phyloP scores from a whole-genome alignment of 37 sponge, comb jelly and placozoan genomes.

The Diacarnus erythraeanus region DNA sequence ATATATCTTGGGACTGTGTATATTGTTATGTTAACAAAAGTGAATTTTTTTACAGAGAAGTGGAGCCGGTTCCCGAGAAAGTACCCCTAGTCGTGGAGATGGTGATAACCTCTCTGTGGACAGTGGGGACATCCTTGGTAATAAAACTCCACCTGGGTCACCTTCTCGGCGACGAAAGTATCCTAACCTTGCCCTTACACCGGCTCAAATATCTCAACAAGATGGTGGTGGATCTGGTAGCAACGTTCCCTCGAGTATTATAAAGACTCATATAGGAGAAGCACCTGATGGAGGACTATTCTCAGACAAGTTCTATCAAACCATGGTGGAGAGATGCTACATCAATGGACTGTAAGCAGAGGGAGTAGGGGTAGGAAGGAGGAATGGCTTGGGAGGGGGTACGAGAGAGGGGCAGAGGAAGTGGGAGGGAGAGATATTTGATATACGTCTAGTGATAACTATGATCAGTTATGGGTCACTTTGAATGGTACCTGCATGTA shows the following conservation, averaged over 20 bases:
- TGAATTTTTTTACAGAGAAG: constrained; percentile 9
- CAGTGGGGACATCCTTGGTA: constrained; percentile 57
- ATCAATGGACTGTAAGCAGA: constrained; percentile 90
- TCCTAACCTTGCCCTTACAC: constrained; percentile 39
- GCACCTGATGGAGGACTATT: constrained; percentile 78
- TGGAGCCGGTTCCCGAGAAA: constrained; percentile 49
- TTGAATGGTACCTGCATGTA: no score
- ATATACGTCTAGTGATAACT: no score
- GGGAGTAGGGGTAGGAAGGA: no score
- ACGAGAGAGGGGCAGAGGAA: no score
- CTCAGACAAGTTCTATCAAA: constrained; percentile 69
- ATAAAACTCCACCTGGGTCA: constrained; percentile 45
- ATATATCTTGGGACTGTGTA: no score
- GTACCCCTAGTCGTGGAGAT: constrained; percentile 52
- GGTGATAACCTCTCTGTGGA: constrained; percentile 55
- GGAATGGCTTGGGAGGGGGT: no score
- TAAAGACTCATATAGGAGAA: constrained; percentile 49
- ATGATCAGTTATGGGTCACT: no score
- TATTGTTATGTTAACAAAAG: no score
- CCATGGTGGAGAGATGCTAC: constrained; percentile 58
- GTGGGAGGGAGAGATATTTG: no score
- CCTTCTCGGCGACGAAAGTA: constrained; percentile 37
- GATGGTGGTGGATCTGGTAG: constrained; percentile 21
- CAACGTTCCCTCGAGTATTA: constrained; percentile 16
- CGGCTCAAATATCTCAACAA: constrained; percentile 20